phyloP scores from a whole-genome alignment of 2,888 invertebrate genomes.

The Megalurothrips usitatus region DNA sequence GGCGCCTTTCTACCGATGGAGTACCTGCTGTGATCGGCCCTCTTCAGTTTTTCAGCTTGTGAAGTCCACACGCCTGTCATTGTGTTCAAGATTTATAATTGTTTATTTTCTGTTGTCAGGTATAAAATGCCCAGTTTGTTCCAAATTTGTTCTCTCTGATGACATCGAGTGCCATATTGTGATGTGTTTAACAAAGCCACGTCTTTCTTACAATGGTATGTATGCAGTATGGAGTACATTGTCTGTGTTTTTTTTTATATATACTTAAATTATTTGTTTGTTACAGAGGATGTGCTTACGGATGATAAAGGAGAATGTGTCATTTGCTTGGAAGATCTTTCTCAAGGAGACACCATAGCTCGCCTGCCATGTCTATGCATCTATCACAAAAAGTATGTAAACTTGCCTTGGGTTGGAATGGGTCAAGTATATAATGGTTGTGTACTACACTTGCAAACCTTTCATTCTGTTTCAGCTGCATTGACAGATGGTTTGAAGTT shows the following conservation, averaged over 20 bases:
- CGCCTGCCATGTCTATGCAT: conserved; percentile 98
- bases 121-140: conserved; percentile 98
- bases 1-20: not conserved
- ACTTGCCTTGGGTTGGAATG: conserved; percentile 33
- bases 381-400: conserved; percentile 90
- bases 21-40: not conserved
- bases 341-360: conserved; percentile 93
- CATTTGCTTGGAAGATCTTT: conserved; percentile 96
- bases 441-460: conserved; percentile 25
- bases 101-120: conserved; percentile 60
- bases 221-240: conserved; percentile 38
- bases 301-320: conserved; percentile 98
- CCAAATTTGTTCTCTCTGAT: conserved; percentile 95
- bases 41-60: not conserved
- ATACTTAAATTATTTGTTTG: conserved; percentile 35
- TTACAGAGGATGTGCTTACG: conserved; percentile 92
- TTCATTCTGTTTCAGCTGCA: conserved; percentile 64
- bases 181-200: conserved; percentile 98
- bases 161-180: conserved; percentile 99
- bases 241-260: conserved; percentile 28
- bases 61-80: not conserved
- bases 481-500: conserved; percentile 98
- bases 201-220: conserved; percentile 97
- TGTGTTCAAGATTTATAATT: not conserved
- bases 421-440: not conserved